These are phyloP conservation scores for Augiades crinisus DNA, from an alignment of 2,888 invertebrate species.

Conservation along the genomic window DNA sequence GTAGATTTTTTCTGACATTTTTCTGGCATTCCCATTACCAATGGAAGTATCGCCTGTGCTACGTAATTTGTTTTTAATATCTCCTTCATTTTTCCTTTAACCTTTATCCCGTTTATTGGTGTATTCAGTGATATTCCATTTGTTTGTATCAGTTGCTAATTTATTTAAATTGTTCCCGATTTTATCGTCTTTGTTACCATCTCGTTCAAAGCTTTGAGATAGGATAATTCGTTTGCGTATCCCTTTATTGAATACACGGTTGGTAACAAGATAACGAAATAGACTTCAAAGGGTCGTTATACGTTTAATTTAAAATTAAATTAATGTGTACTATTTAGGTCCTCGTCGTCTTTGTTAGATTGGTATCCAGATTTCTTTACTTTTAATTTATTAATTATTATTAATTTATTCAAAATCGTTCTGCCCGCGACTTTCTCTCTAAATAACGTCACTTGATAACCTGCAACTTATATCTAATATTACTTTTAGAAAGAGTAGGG, in stretches of 20 bases:
- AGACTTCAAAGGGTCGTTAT: constrained; percentile 9
- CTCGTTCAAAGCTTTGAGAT: constrained; percentile 21
- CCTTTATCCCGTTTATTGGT: constrained; percentile 37
- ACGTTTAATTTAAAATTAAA: constrained; percentile 12
- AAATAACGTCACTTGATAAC: too few relatives aligned
- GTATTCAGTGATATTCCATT: constrained; percentile 42
- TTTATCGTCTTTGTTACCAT: constrained; percentile 14
- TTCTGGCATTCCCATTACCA: constrained; percentile 35
- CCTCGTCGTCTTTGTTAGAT: neutral
- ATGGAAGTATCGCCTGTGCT: constrained; percentile 40
- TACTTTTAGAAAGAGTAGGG: too few relatives aligned
- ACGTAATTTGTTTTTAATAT: constrained; percentile 54
- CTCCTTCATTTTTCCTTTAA: constrained; percentile 33
- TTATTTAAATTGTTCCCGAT: constrained; percentile 27
- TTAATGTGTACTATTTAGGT: constrained; percentile 1
- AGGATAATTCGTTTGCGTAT: constrained; percentile 16
- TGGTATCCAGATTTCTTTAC: neutral
- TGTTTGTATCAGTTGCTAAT: constrained; percentile 33
- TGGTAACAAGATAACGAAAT: neutral
- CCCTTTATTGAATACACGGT: constrained; percentile 12
- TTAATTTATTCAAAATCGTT: too few relatives aligned
- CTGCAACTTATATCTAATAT: too few relatives aligned
- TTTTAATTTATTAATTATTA: neutral
- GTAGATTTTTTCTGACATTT: constrained; percentile 36
- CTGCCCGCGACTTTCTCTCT: too few relatives aligned